Evolutionary conservation across 2,797 vertebrate genomes (phyloP), one percentile per base, ranked within the genome.

Genomic region (Leptodactylus fallax): DNA sequence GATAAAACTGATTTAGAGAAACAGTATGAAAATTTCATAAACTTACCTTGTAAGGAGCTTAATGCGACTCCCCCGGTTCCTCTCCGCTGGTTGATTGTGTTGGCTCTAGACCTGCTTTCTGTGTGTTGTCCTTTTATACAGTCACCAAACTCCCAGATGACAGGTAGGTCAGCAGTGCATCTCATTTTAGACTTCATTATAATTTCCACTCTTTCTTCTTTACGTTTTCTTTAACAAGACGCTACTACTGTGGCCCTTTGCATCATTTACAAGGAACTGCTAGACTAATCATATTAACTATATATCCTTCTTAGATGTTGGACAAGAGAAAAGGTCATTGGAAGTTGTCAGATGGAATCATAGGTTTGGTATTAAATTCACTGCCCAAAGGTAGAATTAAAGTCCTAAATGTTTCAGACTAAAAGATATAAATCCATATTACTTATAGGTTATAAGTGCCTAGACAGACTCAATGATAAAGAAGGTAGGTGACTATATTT

Each of bases 191-290:
- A 86, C 55, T 76, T 85, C 51, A 91, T 85, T 81, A 85, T 91
- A 93, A 93, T 92, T 93, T 93, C 94, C 90, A 77, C 45, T 69
- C 16, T 27, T 78, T 85, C 60, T 36, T 69, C 72, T 56, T 61
- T 69, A 58, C 27, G 72, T 25, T 58, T 12, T 79, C 45, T 72
- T 85, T 79, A 45, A 36, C 60, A 60, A 88, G 74, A 53, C 49
- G 58, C 55, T 55, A n/a, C 25, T 69, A 16, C 51, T n/a, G n/a
- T 83, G 76, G 53, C 36, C 55, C 53, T 83, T 83, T 76, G 25
- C 69, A 78, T 87, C 36, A 79, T 78, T 49, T 67, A 83, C 51
- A 78, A 69, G 61, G 21, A 63, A 47, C 61, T 7, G 80, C 76
- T 78, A 83, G 81, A n/a, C 81, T 83, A 83, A 87, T 87, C 87